Conservation (phyloP, 2,888 invertebrate species). For the Adelognathus sp. region DNA sequence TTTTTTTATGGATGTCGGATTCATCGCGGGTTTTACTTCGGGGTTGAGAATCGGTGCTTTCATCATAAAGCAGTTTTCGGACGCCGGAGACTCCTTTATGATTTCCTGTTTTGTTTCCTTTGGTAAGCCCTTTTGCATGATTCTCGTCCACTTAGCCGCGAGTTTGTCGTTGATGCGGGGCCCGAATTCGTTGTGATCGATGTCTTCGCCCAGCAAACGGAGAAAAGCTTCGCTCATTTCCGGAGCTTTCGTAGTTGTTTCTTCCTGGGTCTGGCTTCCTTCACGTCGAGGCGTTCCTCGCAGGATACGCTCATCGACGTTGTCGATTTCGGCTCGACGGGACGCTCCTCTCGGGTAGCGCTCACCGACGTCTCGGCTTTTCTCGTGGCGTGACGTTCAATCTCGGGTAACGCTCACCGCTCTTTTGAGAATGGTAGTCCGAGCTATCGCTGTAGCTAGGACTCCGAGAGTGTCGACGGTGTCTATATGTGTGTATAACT, state of each 20-base stretch:
- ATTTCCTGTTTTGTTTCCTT: not conserved
- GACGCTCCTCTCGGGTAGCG: not conserved
- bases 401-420: not conserved
- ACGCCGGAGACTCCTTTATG: not conserved
- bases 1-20: not conserved
- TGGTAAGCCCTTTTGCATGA: not conserved
- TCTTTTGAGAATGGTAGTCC: too few relatives aligned
- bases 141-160: not conserved
- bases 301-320: not conserved
- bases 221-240: not conserved
- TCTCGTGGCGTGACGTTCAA: not conserved
- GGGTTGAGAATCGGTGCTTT: not conserved
- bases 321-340: not conserved
- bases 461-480: too few relatives aligned
- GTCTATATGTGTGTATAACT: too few relatives aligned
- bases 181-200: not conserved
- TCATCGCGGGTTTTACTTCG: not conserved
- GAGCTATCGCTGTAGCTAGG: too few relatives aligned
- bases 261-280: not conserved
- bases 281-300: not conserved
- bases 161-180: not conserved
- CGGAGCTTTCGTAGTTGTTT: not conserved
- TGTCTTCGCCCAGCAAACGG: not conserved
- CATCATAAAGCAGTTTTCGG: not conserved
- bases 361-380: not conserved